Base-by-base conservation (phyloP, 2,888 invertebrate species). In the Blastobasis lacticolella region DNA sequence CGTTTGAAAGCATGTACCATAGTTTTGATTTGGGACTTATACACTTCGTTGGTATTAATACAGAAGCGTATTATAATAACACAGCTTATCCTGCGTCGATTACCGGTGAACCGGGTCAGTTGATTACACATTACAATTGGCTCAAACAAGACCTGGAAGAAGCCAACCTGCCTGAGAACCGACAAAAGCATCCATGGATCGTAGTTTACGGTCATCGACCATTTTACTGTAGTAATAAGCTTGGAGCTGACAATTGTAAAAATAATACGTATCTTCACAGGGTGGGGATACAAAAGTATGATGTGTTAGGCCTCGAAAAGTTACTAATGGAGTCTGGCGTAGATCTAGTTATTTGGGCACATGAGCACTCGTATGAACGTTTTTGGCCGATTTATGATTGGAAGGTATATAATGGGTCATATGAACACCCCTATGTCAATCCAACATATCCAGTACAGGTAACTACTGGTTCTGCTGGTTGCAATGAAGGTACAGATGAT, bases 301-400 rank as follows among this genome's bases (percentile, higher is more conserved):
- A 8, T 10, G 42, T 4, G 1, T 6, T n/a, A 62, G 64, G 91
- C 0, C 75, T 97, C 50, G 97, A 97, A 77, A 87, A 93, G 49
- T 75, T 97, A 38, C 93, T 97, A 63, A 93, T 93, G 69, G 89
- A 94, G 57, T 91, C 95, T 70, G 95, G 95, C 45, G 97, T 97
- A 0, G 97, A 97, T 81, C 76, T 97, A 46, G 91, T 92, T 66
- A 89, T 97, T 52, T 97, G 95, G 94, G 97, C 96, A 0, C 97
- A 97, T 70, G 97, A 97, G 74, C 97, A 97, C 79, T 94, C 94
- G 8, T 97, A 97, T 70, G 97, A 97, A 77, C 86, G 97, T 48
- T 78, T 96, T 58, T 97, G 94, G 93, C 97, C 97, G 0, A 89
- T 97, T 58, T 97, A 94, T 74, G 90, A 97, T 71, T 91, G 93